Base-by-base conservation (phyloP, 2,888 invertebrate genomes). In the Himalopsyche anomala region DNA sequence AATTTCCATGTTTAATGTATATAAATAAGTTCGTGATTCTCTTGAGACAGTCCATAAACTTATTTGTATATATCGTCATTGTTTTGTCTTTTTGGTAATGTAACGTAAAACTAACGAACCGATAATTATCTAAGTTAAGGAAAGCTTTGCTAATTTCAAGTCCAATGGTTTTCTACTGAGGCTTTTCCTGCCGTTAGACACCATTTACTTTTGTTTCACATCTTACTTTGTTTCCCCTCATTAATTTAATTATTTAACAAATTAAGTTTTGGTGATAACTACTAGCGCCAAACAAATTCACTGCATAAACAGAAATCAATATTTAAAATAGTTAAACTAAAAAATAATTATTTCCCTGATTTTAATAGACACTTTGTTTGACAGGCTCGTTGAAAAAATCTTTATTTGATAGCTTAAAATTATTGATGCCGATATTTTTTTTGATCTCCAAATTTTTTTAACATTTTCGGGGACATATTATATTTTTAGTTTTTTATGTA, bases 41-140 rank as follows among this genome's bases (percentile, higher is more conserved):
- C 45, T 45, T 45, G 45, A 40, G 11, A 28, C 69, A 36, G 28
- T 36, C 28, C 3, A 69, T 9, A 69, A 69, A 28, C 28, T 74
- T 74, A 28, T 28, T 28, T 28, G 28, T 15, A 38, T 74, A 38
- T 15, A 11, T 36, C 15, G 74, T 12, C 36, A 38, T 74, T 74
- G 36, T 74, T 19, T 19, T 38, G 74, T 38, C 38, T 36, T 62
- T 62, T 74, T 38, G 6, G 11, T 74, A 36, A 28, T 74, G 12
- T 38, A 36, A 38, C 12, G 9, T 28, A 36, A 38, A 74, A 15
- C 74, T 74, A 74, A 74, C 74, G 74, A 74, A 36, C 74, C 74
- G 74, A 74, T 74, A 74, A 74, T 74, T 74, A 74, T 74, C 74
- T 36, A 74, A 74, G 74, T 74, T 74, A 36, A 74, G 74, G 74